Evolutionary conservation across 2,113 vertebrate genomes (phyloP), one percentile per base, ranked within the genome.

Genomic region (Sylvietta virens): DNA sequence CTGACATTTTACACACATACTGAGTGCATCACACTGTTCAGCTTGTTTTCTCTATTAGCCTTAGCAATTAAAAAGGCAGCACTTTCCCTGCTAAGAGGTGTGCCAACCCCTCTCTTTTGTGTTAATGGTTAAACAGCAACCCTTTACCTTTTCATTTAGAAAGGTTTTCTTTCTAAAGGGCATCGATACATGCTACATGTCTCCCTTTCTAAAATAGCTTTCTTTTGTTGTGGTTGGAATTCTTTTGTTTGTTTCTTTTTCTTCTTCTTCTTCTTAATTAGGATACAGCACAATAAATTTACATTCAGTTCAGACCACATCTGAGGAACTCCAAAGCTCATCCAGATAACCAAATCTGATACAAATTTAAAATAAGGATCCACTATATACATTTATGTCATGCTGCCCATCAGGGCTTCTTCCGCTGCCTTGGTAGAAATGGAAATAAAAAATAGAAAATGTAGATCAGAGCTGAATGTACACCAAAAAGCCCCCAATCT

Each of bases 61-160:
- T 44, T 13, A 91, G 96, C 95, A 97, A 95, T 96, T 91, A 97
- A 92, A 96, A 86, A 95, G 87, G 91, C 96, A 88, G 79, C 80
- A 73, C 42, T 78, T 78, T 96, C 94, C 66, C 83, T 71, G 67
- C 61, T 90, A 60, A 71, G 69, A 37, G 47, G 73, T 81, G 39
- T 88, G 82, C 88, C 86, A 92, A 53, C 37, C 71, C 79, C 40
- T 70, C 88, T 93, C 64, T 72, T 86, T 86, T 65, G 67, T 89
- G 67, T 66, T 66, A 85, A 77, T 42, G 76, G 62, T 57, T 50
- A 67, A 88, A 70, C 27, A 86, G 94, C 64, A 95, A 78, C 95
- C 86, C 65, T 87, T 61, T 20, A 94, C 56, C 73, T 91, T 91
- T 95, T 90, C 42, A 47, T 65, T 81, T 51, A 79, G 77, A 72